Evolutionary conservation across 2,797 vertebrate species (phyloP).

Genomic region (Trachops cirrhosus): DNA sequence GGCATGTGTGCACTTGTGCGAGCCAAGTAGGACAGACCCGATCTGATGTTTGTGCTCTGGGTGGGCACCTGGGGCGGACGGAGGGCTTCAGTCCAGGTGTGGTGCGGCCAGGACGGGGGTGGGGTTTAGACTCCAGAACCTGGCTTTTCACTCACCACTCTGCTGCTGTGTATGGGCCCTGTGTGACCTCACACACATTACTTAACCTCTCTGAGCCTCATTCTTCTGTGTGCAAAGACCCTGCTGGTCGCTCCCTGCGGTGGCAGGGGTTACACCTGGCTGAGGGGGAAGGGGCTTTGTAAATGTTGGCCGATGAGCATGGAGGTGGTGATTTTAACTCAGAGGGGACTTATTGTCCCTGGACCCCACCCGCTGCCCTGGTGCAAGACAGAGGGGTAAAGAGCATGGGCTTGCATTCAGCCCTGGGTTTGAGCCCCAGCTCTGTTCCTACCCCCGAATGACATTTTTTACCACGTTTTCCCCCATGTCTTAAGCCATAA

Average conservation of each 20-base stretch:
- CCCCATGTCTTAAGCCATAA: not conserved
- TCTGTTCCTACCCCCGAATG: not conserved
- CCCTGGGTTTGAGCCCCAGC: not conserved
- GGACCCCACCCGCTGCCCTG: fast-evolving
- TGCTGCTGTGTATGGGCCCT: fast-evolving
- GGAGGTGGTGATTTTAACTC: not conserved
- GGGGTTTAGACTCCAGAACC: not conserved
- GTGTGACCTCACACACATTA: not conserved
- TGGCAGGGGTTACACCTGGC: not conserved
- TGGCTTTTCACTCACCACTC: not conserved
- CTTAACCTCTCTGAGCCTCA: not conserved
- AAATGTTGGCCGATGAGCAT: fast-evolving
- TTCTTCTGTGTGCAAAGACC: not conserved
- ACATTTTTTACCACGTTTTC: too few relatives aligned
- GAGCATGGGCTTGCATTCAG: not conserved
- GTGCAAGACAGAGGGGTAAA: not conserved
- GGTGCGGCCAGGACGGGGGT: not conserved
- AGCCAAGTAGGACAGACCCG: fast-evolving
- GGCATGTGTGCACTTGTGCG: fast-evolving
- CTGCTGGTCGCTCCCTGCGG: not conserved
- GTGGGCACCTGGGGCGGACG: not conserved
- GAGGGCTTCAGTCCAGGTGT: not conserved
- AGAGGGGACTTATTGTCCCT: not conserved
- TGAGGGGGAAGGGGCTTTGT: not conserved
- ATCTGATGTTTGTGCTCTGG: not conserved